phyloP scores from a whole-genome alignment of 2,797 vertebrate species.

The Acanthiza pusilla region DNA sequence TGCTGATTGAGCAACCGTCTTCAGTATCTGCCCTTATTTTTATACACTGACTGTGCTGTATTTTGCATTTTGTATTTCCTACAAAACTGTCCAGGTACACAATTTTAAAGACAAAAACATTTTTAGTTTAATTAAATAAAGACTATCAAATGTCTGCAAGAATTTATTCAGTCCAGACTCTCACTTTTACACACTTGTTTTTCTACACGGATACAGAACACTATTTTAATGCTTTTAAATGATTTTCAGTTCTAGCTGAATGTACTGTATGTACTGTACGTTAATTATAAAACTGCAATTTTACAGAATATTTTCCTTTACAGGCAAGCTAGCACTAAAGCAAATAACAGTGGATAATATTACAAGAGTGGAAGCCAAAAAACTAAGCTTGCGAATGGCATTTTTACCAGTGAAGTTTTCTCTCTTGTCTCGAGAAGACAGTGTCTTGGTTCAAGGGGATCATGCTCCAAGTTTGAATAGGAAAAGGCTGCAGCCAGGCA shows the following conservation, averaged over 20 bases:
- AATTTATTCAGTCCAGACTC: not conserved
- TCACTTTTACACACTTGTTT: not conserved
- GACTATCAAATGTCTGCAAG: not conserved
- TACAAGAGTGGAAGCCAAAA: not conserved
- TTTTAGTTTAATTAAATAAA: not conserved
- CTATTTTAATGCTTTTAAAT: not conserved
- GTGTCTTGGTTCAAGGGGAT: slow-evolving; percentile 31
- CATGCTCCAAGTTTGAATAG: slow-evolving; percentile 33
- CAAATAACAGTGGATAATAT: not conserved
- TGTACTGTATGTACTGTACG: not conserved
- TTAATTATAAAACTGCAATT: not conserved
- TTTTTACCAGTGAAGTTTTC: not conserved
- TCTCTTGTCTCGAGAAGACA: slow-evolving; percentile 15
- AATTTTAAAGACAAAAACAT: not conserved
- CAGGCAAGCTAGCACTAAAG: not conserved
- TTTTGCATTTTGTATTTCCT: not conserved
- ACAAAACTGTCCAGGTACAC: not conserved
- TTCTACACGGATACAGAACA: not conserved
- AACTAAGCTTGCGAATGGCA: not conserved
- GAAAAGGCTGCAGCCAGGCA: slow-evolving; percentile 31
- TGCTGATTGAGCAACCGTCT: not conserved
- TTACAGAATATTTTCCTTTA: not conserved
- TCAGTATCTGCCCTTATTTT: not conserved
- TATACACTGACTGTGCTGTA: not conserved
- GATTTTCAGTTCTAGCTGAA: not conserved